phyloP scores from a whole-genome alignment of 92 coral and sea anemone genomes.

The Porites cylindrica region DNA sequence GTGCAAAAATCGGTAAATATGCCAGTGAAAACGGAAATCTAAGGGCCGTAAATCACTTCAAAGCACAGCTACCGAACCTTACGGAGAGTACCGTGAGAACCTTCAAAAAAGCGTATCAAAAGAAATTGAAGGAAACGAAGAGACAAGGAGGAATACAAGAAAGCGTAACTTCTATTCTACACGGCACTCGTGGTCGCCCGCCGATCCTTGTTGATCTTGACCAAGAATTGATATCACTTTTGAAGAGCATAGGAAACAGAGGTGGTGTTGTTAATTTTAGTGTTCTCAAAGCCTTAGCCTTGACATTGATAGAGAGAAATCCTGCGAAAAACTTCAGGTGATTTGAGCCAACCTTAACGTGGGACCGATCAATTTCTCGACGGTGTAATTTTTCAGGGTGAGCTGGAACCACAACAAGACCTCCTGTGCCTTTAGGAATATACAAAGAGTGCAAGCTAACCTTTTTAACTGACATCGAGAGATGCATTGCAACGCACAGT shows the following conservation, averaged over 20 bases:
- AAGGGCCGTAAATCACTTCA: slow-evolving; percentile 40
- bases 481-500: slow-evolving; percentile 4
- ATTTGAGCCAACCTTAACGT: slow-evolving; percentile 30
- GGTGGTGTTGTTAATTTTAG: slow-evolving; percentile 61
- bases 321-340: slow-evolving; percentile 37
- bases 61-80: slow-evolving; percentile 31
- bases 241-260: slow-evolving; percentile 61
- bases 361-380: neutral
- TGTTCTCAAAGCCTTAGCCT: slow-evolving; percentile 56
- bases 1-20: slow-evolving; percentile 41
- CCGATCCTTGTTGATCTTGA: slow-evolving; percentile 62
- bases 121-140: slow-evolving; percentile 47
- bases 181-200: slow-evolving; percentile 65
- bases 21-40: slow-evolving; percentile 45
- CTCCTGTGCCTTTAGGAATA: too few relatives aligned
- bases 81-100: slow-evolving; percentile 54
- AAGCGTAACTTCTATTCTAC: slow-evolving; percentile 44
- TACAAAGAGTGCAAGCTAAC: neutral
- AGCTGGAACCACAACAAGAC: neutral
- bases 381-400: too few relatives aligned
- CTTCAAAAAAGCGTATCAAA: slow-evolving; percentile 58
- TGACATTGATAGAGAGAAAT: slow-evolving; percentile 55
- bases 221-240: slow-evolving; percentile 48
- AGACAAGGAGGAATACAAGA: slow-evolving; percentile 40
- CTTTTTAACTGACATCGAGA: slow-evolving; percentile 37